A percentile compares a stretch with the other conserved stretches of the same genome.
Conservation (phyloP, 2,888 invertebrate genomes). For the Cantharis rufa region DNA sequence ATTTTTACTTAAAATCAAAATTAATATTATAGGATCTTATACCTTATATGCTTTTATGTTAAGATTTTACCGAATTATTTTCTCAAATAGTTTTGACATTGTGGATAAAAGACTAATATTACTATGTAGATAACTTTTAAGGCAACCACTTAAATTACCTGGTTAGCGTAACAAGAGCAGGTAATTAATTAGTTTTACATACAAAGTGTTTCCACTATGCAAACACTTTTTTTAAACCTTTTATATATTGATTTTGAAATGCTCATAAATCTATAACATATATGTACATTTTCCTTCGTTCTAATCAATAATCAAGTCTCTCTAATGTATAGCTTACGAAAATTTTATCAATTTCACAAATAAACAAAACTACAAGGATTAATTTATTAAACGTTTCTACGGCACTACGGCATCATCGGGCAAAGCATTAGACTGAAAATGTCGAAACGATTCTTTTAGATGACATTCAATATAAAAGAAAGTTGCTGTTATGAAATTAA, state of each 20-base stretch:
- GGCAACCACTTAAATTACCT: not conserved
- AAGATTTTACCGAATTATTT: not conserved
- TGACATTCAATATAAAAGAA: no score
- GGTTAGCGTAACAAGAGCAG: not conserved
- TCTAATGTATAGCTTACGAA: no score
- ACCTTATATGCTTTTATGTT: not conserved
- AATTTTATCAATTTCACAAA: no score
- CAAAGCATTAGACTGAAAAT: no score
- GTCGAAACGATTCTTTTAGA: no score
- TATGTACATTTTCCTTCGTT: no score
- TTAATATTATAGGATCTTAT: not conserved
- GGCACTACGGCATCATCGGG: no score
- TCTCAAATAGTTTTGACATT: not conserved
- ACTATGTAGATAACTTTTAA: not conserved
- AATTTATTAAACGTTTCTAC: no score
- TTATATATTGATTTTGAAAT: not conserved
- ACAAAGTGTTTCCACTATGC: not conserved
- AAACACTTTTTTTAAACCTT: not conserved
- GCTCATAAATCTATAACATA: not conserved
- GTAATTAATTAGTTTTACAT: no score
- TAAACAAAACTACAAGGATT: no score
- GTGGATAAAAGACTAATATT: not conserved
- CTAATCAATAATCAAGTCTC: no score
- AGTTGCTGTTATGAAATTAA: no score
- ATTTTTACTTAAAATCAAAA: not conserved